Percentiles rank a stretch among this genome's conserved stretches.
Evolutionary conservation across 2,888 invertebrate species (phyloP).

Genomic region (Lysandra bellargus): DNA sequence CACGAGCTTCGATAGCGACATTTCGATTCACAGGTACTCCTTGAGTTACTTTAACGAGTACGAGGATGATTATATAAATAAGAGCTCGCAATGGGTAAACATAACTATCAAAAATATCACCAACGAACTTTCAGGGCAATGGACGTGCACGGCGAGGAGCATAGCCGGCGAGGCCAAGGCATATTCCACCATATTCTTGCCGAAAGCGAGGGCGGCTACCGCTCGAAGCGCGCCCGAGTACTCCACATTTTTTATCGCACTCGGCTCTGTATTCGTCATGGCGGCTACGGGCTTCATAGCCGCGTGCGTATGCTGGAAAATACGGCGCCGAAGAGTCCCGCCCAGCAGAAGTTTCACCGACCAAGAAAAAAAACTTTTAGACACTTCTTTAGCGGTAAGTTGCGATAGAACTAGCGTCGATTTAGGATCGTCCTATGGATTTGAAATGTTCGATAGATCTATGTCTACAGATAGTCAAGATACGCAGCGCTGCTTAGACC

Average conservation of each 20-base stretch:
- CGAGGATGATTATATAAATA: slow-evolving; percentile 65
- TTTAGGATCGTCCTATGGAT: slow-evolving; percentile 76
- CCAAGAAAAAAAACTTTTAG: slow-evolving; percentile 92
- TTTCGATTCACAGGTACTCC: slow-evolving; percentile 57
- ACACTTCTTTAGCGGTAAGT: slow-evolving; percentile 85
- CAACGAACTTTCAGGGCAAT: slow-evolving; percentile 90
- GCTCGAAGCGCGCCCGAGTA: slow-evolving; percentile 86
- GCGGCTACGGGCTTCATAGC: slow-evolving; percentile 81
- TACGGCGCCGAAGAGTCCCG: slow-evolving; percentile 86
- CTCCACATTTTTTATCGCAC: slow-evolving; percentile 85
- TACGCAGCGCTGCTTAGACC: slow-evolving; percentile 72
- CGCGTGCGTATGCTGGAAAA: slow-evolving; percentile 80
- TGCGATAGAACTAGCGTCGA: slow-evolving; percentile 85
- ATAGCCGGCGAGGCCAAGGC: slow-evolving; percentile 80
- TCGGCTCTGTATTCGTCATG: slow-evolving; percentile 85
- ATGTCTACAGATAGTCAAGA: slow-evolving; percentile 76
- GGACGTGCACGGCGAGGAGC: slow-evolving; percentile 90
- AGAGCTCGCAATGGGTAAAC: slow-evolving; percentile 86
- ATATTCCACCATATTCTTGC: slow-evolving; percentile 79
- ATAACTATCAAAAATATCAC: slow-evolving; percentile 91
- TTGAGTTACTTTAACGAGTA: slow-evolving; percentile 61
- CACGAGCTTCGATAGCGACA: slow-evolving; percentile 60
- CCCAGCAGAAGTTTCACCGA: slow-evolving; percentile 88
- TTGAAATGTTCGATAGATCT: slow-evolving; percentile 77
- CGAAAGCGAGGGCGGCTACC: slow-evolving; percentile 85